Evolutionary conservation across 2,888 invertebrate genomes (phyloP).

Genomic region (Apamea crenata): DNA sequence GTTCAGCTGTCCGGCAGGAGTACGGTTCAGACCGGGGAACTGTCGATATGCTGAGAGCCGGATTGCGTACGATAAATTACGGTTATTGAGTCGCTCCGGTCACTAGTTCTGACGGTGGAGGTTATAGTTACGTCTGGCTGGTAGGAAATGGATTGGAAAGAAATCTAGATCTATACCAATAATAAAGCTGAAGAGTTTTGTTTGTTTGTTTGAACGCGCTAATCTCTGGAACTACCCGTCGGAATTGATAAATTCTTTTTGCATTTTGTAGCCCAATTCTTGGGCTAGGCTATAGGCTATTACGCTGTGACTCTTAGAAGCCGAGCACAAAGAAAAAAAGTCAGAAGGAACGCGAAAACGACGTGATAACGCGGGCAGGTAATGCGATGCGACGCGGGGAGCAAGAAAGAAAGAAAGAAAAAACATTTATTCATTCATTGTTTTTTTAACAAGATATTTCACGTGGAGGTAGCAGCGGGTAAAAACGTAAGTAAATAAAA

Average conservation of each 20-base stretch:
- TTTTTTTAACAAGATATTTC: neutral
- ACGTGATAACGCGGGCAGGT: neutral
- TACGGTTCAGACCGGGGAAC: constrained; percentile 19
- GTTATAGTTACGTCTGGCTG: neutral
- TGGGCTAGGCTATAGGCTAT: too few relatives aligned
- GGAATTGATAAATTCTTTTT: too few relatives aligned
- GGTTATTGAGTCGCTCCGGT: constrained; percentile 27
- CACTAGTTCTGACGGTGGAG: neutral
- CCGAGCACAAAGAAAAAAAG: neutral
- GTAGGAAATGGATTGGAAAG: neutral
- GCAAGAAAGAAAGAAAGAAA: neutral
- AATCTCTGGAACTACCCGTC: too few relatives aligned
- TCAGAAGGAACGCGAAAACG: neutral
- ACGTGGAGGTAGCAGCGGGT: neutral
- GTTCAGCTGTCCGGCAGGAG: constrained; percentile 41
- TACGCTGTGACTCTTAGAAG: too few relatives aligned
- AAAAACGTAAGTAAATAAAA: constrained; percentile 1
- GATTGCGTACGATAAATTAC: constrained; percentile 46
- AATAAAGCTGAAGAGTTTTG: too few relatives aligned
- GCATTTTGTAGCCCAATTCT: too few relatives aligned
- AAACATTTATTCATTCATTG: too few relatives aligned
- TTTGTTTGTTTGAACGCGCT: too few relatives aligned
- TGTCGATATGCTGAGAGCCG: constrained; percentile 37
- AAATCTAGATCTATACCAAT: neutral
- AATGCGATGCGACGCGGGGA: neutral